A percentile compares a stretch with the other conserved stretches of the same genome.
Conservation (phyloP, 2,797 vertebrate genomes). For the Phataginus tetradactyla region DNA sequence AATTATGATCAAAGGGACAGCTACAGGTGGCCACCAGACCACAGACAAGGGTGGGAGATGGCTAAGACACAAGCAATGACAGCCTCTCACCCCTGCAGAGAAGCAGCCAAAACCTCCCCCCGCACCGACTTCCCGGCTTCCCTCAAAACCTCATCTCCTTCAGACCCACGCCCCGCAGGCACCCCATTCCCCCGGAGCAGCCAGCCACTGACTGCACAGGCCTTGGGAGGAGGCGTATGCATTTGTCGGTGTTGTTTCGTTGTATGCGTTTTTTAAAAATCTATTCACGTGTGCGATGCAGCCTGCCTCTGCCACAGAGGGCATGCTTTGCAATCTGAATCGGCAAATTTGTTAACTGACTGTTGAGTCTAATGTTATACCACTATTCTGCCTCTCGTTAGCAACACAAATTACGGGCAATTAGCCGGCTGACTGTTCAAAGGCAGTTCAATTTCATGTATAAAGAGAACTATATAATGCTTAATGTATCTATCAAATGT, state of each 20-base stretch:
- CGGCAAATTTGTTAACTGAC: conserved; percentile 90
- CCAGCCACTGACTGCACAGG: not conserved
- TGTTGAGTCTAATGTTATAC: conserved; percentile 90
- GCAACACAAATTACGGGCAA: conserved; percentile 92
- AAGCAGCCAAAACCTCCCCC: too few relatives aligned
- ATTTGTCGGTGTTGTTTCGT: not conserved
- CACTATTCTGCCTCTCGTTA: conserved; percentile 90
- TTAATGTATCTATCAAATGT: conserved; percentile 90
- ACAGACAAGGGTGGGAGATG: not conserved
- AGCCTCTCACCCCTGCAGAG: fast-evolving
- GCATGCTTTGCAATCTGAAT: conserved; percentile 85
- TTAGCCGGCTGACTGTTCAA: conserved; percentile 91
- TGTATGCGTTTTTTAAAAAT: not conserved
- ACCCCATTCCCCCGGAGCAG: fast-evolving
- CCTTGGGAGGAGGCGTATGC: not conserved
- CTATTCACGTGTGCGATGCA: conserved; percentile 63
- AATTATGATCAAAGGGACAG: not conserved
- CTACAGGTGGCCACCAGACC: not conserved
- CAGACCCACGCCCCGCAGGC: not conserved
- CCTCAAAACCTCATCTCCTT: not conserved
- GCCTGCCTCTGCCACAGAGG: conserved; percentile 81
- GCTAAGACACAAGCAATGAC: not conserved
- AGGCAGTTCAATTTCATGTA: conserved; percentile 89
- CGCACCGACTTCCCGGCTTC: too few relatives aligned
- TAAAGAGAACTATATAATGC: conserved; percentile 90